phyloP scores from a whole-genome alignment of 2,113 vertebrate genomes.

The Psettodes erumei region DNA sequence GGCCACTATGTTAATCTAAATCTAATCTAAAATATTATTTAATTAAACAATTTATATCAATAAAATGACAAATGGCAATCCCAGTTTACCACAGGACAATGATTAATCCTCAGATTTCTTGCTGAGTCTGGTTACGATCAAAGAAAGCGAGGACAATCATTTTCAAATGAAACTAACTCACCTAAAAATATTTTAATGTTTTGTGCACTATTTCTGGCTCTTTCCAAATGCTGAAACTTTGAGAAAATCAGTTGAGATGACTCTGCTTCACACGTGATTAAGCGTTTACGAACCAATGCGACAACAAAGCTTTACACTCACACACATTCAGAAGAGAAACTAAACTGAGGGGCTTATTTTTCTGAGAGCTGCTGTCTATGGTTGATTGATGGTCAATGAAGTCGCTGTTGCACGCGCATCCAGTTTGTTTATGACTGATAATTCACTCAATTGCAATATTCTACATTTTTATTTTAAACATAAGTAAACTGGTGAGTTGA shows the following conservation, averaged over 20 bases:
- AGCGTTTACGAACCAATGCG: no score
- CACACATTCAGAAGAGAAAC: not conserved
- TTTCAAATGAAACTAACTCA: not conserved
- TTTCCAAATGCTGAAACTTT: not conserved
- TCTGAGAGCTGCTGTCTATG: not conserved
- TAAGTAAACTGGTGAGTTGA: no score
- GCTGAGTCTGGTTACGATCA: no score
- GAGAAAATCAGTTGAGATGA: no score
- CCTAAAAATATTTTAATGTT: no score
- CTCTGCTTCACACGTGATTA: no score
- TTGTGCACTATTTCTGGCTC: no score
- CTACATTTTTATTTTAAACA: not conserved
- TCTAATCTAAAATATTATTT: not conserved
- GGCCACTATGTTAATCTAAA: no score
- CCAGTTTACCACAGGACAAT: not conserved
- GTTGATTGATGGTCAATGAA: no score
- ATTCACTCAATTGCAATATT: not conserved
- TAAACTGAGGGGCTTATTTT: not conserved
- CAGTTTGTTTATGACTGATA: not conserved
- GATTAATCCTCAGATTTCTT: no score
- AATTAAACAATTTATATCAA: not conserved
- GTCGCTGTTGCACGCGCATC: no score
- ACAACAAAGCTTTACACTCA: not conserved
- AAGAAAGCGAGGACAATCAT: not conserved
- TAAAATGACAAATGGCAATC: not conserved